phyloP scores from a whole-genome alignment of 1,140 invertebrate genomes.

The Ooceraea biroi region DNA sequence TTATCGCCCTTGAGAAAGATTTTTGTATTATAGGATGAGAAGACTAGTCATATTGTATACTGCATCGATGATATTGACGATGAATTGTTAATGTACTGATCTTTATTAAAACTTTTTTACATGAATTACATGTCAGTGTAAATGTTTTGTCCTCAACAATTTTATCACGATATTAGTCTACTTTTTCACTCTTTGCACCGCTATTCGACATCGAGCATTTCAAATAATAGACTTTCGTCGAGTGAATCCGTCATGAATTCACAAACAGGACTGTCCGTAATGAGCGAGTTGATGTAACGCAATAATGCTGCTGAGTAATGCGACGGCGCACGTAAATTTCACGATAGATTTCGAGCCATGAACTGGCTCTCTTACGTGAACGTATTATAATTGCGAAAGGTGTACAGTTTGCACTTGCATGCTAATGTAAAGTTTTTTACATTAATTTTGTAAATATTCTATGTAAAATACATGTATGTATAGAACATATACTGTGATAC shows the following conservation, averaged over 20 bases:
- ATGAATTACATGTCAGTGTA: neutral
- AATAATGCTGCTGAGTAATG: neutral
- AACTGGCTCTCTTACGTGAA: neutral
- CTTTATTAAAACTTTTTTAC: slow-evolving; percentile 43
- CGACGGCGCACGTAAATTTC: neutral
- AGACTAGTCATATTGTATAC: slow-evolving; percentile 29
- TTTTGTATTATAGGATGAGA: neutral
- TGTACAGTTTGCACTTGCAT: neutral
- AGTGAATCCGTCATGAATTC: neutral
- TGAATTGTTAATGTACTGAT: neutral
- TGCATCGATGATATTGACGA: neutral
- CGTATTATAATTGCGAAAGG: slow-evolving; percentile 4
- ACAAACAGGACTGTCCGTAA: neutral
- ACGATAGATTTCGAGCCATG: neutral
- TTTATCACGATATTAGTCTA: neutral
- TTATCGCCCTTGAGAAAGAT: slow-evolving; percentile 30
- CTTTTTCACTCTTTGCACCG: too few species aligned
- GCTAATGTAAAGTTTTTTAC: neutral
- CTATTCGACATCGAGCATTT: neutral
- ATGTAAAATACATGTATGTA: neutral
- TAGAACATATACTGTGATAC: neutral
- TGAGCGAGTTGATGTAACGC: neutral
- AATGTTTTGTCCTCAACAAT: neutral
- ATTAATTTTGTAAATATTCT: slow-evolving; percentile 3
- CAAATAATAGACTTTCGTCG: neutral